A percentile compares a stretch with the other conserved stretches of the same genome.
Evolutionary conservation across 2,113 vertebrate genomes (phyloP).

Genomic region (Brienomyrus longianalis): DNA sequence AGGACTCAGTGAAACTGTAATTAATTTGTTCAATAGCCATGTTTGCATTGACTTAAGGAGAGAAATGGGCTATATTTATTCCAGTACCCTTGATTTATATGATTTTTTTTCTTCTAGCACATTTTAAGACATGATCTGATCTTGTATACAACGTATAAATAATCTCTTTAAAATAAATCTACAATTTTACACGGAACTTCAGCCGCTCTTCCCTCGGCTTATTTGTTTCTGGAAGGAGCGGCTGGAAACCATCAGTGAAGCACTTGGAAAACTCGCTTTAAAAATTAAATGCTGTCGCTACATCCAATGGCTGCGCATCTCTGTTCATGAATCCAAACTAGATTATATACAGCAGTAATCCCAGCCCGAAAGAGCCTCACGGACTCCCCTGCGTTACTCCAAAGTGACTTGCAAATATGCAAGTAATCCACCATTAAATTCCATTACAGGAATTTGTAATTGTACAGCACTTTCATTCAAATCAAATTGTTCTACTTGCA

Average conservation of each 20-base stretch:
- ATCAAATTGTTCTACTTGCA: slow-evolving; percentile 52
- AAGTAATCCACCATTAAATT: slow-evolving; percentile 46
- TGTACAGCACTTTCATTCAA: slow-evolving; percentile 48
- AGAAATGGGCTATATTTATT: not conserved
- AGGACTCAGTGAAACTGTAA: slow-evolving; percentile 36
- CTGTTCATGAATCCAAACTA: not conserved
- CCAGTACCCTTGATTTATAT: not conserved
- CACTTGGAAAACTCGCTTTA: not conserved
- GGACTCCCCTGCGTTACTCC: slow-evolving; percentile 29
- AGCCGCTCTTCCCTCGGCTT: not conserved
- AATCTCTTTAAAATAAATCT: not conserved
- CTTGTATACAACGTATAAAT: not conserved
- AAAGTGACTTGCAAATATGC: slow-evolving; percentile 40
- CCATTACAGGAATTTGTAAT: slow-evolving; percentile 43
- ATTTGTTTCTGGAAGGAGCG: not conserved
- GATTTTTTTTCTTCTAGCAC: not conserved
- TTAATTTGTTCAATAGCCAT: slow-evolving; percentile 32
- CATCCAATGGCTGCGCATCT: not conserved
- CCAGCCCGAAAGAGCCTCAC: slow-evolving; percentile 14
- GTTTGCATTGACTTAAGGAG: slow-evolving; percentile 26
- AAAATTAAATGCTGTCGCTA: not conserved
- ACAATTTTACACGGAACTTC: not conserved
- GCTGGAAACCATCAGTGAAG: not conserved
- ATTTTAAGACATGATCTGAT: not conserved
- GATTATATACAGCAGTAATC: not conserved